Conservation (phyloP, 1,140 invertebrate genomes). For the Oreohelix idahoensis region DNA sequence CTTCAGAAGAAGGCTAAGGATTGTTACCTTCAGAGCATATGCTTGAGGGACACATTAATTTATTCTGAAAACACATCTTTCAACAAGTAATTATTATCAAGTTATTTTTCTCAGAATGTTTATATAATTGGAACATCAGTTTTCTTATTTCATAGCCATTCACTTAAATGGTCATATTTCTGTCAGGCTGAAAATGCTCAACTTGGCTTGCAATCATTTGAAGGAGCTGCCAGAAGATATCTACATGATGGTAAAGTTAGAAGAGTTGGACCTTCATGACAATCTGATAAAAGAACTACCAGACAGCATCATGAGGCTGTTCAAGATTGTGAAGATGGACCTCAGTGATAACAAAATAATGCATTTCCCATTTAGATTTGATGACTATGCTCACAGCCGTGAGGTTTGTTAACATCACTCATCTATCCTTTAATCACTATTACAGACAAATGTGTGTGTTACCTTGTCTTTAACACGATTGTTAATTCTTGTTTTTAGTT, state of each 20-base stretch:
- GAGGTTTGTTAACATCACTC: conserved; percentile 48
- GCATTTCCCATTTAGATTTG: conserved; percentile 60
- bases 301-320: conserved; percentile 64
- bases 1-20: too few species aligned
- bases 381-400: conserved; percentile 53
- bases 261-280: conserved; percentile 61
- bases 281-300: conserved; percentile 66
- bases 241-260: conserved; percentile 58
- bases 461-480: too few species aligned
- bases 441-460: too few species aligned
- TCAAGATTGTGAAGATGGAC: conserved; percentile 58
- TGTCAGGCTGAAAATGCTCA: conserved; percentile 44
- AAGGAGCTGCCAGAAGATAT: conserved; percentile 59
- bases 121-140: too few species aligned
- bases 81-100: too few species aligned
- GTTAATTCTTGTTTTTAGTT: too few species aligned
- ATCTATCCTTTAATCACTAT: too few species aligned
- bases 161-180: neutral
- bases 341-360: conserved; percentile 68
- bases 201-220: conserved; percentile 59
- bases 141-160: too few species aligned
- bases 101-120: too few species aligned
- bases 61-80: too few species aligned
- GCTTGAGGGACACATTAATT: too few species aligned
- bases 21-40: too few species aligned